Evolutionary conservation across 1,140 invertebrate genomes (phyloP), one percentile per base, ranked within the genome.

Genomic region (Drosophila parabipectinata): DNA sequence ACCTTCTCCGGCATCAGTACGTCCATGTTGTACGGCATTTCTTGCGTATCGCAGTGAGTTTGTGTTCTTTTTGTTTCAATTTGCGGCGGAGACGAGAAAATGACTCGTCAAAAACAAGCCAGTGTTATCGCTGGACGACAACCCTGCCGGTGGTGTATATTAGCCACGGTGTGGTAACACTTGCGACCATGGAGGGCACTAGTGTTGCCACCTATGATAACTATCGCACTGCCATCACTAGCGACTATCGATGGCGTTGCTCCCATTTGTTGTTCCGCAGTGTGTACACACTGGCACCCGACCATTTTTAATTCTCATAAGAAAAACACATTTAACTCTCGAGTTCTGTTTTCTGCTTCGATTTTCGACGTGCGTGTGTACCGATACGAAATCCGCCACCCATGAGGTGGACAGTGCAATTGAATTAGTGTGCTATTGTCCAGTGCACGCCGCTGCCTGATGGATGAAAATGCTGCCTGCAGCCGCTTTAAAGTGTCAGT

Each of bases 1-100:
- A 95, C 95, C 93, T 95, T 96, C 84, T 96, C 95, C 6, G 94
- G 93, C 39, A 96, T 87, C 80, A 94, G 92, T 72, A 95, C 93
- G 68, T 95, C 95, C 87, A 96, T 95, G 90, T 95, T 88, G 67
- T 77, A 51, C 94, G 95, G 95, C 92, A 88, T 57, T 56, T 30
- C 50, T 45, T 39, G 6, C 57, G 41, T 44, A 26, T 54, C 53
- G 63, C 58, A 52, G 52, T 63, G 44, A 63, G 48, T 32, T 41
- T 61, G 7, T 14, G 21, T 57, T 73, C 15, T 72, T 62, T 58
- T 75, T 58, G 56, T 71, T 61, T 51, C 10, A 58, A 55, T 62
- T 55, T 82, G 74, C 74, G 61, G 56, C 59, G 53, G 32, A 44
- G 57, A 56, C 50, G 39, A 55, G 34, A 80, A 80, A 87, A 83